Conservation (phyloP, 2,888 invertebrate genomes). For the Lycaena phlaeas region DNA sequence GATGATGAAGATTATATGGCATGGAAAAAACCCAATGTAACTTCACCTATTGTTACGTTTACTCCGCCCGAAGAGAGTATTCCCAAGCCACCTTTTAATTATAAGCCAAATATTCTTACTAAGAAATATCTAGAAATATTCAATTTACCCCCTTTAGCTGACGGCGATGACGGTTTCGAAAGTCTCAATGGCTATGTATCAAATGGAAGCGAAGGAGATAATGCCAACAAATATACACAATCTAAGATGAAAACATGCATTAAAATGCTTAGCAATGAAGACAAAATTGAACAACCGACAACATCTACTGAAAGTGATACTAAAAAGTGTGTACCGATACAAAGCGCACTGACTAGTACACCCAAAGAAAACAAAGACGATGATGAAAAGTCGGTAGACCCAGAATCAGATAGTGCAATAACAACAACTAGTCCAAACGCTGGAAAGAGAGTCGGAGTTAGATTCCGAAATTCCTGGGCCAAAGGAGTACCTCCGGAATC, state of each 20-base stretch:
- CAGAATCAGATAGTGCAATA: slow-evolving; percentile 46
- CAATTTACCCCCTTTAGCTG: slow-evolving; percentile 50
- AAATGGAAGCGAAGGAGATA: slow-evolving; percentile 73
- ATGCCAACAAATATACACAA: slow-evolving; percentile 26
- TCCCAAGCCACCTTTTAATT: slow-evolving; percentile 40
- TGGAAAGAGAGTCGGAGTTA: slow-evolving; percentile 46
- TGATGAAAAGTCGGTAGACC: slow-evolving; percentile 50
- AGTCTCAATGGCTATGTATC: slow-evolving; percentile 88
- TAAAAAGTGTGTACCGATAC: slow-evolving; percentile 5
- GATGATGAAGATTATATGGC: slow-evolving; percentile 66
- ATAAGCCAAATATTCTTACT: slow-evolving; percentile 51
- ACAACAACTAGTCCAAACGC: slow-evolving; percentile 42
- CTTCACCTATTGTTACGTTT: slow-evolving; percentile 56
- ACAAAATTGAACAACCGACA: slow-evolving; percentile 9
- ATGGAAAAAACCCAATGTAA: slow-evolving; percentile 56
- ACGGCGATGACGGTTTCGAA: slow-evolving; percentile 88
- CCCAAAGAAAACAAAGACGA: slow-evolving; percentile 27
- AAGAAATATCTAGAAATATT: slow-evolving; percentile 61
- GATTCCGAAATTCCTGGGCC: slow-evolving; percentile 55
- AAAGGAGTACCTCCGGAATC: slow-evolving; percentile 42
- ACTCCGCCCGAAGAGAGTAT: slow-evolving; percentile 50
- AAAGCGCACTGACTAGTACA: slow-evolving; percentile 4
- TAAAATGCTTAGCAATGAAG: slow-evolving; percentile 9
- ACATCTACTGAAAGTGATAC: slow-evolving; percentile 7
- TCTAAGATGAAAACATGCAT: slow-evolving; percentile 9